Conservation (phyloP, 2,113 vertebrate species). For the Isichthys henryi region DNA sequence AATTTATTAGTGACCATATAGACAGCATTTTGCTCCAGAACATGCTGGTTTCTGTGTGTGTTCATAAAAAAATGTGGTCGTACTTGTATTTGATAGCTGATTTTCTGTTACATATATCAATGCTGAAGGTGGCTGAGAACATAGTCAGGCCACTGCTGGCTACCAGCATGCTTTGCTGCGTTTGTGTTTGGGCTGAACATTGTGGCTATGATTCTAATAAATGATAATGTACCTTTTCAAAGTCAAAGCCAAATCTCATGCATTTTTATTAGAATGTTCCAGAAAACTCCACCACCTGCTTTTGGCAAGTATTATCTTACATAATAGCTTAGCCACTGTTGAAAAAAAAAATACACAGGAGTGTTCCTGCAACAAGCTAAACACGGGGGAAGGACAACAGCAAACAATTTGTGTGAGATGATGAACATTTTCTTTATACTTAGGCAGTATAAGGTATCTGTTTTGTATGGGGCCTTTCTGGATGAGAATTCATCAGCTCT, state of each 20-base stretch:
- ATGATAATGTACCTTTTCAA: neutral
- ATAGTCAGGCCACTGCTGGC: neutral
- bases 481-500: neutral
- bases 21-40: neutral
- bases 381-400: neutral
- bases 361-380: neutral
- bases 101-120: neutral
- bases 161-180: neutral
- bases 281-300: neutral
- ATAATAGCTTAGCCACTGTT: neutral
- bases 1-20: neutral
- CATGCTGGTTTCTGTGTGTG: neutral
- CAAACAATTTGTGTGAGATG: neutral
- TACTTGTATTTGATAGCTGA: neutral
- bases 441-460: neutral
- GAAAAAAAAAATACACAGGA: neutral
- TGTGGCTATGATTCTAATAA: neutral
- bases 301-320: neutral
- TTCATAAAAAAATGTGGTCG: neutral
- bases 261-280: neutral
- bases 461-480: neutral
- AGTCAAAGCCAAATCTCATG: neutral
- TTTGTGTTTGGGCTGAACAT: conserved; percentile 1
- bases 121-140: neutral
- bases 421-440: neutral